Evolutionary conservation across 2,888 invertebrate genomes (phyloP), one percentile per base, ranked within the genome.

Genomic region (Eristalinus sepulchralis): DNA sequence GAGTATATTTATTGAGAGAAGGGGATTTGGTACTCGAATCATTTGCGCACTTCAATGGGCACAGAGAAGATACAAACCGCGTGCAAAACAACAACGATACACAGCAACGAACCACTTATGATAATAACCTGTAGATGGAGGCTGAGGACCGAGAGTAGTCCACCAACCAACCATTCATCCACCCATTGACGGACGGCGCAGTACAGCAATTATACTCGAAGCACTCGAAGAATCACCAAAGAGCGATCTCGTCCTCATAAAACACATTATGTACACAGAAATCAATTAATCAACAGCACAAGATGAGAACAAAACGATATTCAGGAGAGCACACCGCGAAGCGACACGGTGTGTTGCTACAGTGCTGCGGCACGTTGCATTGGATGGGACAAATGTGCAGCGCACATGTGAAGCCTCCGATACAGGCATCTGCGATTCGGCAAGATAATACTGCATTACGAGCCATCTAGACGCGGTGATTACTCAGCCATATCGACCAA

Each of bases 61-160:
- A 60, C 31, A 11, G 60, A 53, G 75, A 34, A 11, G 62, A 36
- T 36, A 57, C 36, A 39, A 64, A 67, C 47, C 67, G 68, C 66
- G 47, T 8, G 17, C 13, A 53, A 33, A 27, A 36, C 34, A 31
- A 59, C 17, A 59, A 24, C 34, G 34, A n/a, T 27, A 53, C 39
- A 68, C 72, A 63, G 64, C 72, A 83, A 86, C 78, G 71, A 86
- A 86, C 86, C 86, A 86, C 86, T 86, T 86, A 79, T 71, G 83
- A 86, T 86, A 86, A 86, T 86, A 86, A 86, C 85, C 85, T 82
- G 72, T 53, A 77, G 70, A 39, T n/a, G 62, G 62, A 36, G 70
- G 59, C 57, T 64, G 27, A 60, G 68, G n/a, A n/a, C n/a, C n/a
- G n/a, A 27, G 27, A 27, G 5, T 67, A 22, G 20, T 33, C 33